Base-by-base conservation (phyloP, 2,888 invertebrate genomes). In the Sussaba pulchella region DNA sequence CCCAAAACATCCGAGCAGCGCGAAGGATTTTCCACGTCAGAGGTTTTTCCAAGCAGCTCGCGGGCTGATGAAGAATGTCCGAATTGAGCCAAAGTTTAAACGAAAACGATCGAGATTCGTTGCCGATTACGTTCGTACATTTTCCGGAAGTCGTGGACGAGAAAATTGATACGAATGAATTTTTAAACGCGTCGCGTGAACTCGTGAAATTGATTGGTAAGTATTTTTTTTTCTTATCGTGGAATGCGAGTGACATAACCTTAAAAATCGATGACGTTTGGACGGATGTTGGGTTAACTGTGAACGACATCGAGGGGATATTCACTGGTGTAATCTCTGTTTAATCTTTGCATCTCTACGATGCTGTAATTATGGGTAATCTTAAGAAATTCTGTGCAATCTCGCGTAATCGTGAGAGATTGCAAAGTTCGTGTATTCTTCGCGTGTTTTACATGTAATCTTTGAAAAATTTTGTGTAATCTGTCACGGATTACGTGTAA, bases 131-230 rank as follows among this genome's bases (percentile, higher is more conserved):
- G 41, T 77, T 81, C 24, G 26, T 59, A 6, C 64, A 21, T n/a
- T 96, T 95, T 92, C 94, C 94, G 26, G 89, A 93, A 36, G 89
- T 94, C 78, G 88, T 93, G 50, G 89, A 93, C 85, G 94, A 94
- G 54, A 94, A 94, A 92, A 94, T 96, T 85, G 93, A 94, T 86
- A 93, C 95, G 12, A 92, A 91, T 78, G 87, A 93, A 82, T 96
- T 96, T 92, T 91, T 96, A 75, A 92, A 93, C 82, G 95, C 96
- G 59, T 92, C 95, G 45, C 93, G 92, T 83, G 94, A 94, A 89
- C 93, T 96, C 86, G 94, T 96, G n/a, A 88, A 90, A 77, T 89
- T 95, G 86, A 93, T 96, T 84, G 96, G 96, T 96, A 93, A 91
- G 94, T 66, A n/a, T n/a, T 1, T 8, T 54, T 41, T 19, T 63